Base-by-base conservation (phyloP, 1,140 invertebrate genomes). In the Nephotettix cincticeps region DNA sequence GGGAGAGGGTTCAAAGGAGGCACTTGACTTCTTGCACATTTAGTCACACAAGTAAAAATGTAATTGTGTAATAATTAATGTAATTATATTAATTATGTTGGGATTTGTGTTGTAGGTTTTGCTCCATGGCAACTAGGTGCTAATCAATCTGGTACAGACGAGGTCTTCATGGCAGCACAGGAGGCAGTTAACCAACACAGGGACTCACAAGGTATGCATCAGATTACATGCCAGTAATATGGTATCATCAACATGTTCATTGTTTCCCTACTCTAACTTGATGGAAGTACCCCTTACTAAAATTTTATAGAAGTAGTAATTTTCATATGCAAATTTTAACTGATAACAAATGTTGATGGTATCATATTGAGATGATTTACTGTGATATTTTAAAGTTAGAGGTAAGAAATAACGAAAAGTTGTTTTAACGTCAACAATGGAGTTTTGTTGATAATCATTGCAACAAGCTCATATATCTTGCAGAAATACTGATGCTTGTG, bases 131-230 rank as follows among this genome's bases (percentile, higher is more conserved):
- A 89, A 79, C 85, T 89, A 51, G 81, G 80, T 73, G 81, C 81
- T 75, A 79, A 81, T 68, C 77, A 80, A 14, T 80, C 82, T 70
- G 70, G 79, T 21, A 79, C 79, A 78, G 89, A 91, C 74, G 89
- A 90, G 82, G 86, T 90, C 77, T 89, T 89, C 80, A 83, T 90
- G 77, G 85, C 86, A 78, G 86, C 88, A 77, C 89, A 90, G 83
- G 88, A 91, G 81, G 86, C 88, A 76, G 72, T 75, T 54, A 86
- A 86, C 80, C 87, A 88, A 81, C 88, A 90, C 82, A 86, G 89
- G 81, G 89, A 91, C 84, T 89, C 89, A 79, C 89, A 90, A 91
- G 89, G 89, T 90, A 89, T 88, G 89, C 81, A 68, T 73, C 47
- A 9, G 54, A 28, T 70, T 32, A 43, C 65, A 36, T 45, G 13